Percentiles rank a stretch among this genome's conserved stretches.
phyloP scores from a whole-genome alignment of 1,140 invertebrate species.

The Trypoxylus dichotomus region DNA sequence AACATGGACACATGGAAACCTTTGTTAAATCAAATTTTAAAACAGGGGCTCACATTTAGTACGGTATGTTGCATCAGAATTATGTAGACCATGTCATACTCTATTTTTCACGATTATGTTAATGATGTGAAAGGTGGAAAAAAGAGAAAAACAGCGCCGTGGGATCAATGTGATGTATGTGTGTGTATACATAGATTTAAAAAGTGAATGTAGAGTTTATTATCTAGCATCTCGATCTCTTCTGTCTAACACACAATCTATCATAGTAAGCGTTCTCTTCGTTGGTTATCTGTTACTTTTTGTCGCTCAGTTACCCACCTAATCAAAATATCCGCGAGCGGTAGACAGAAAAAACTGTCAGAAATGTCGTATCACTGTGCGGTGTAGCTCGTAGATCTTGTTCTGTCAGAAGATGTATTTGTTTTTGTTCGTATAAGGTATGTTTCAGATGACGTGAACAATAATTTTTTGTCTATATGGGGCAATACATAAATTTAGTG shows the following conservation, averaged over 20 bases:
- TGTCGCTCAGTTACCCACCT: background rate
- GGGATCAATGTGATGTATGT: background rate
- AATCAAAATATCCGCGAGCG: slow-evolving; percentile 17
- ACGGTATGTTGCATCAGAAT: no score
- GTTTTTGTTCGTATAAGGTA: background rate
- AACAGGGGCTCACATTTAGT: no score
- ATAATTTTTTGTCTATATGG: background rate
- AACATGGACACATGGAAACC: no score
- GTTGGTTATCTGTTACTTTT: background rate
- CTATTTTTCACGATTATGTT: slow-evolving; percentile 3
- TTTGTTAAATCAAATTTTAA: no score
- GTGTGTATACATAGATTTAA: background rate
- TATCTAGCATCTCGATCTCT: slow-evolving; percentile 3
- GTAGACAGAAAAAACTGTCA: slow-evolving; percentile 19
- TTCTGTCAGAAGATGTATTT: background rate
- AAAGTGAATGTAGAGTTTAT: background rate
- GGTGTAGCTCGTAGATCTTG: background rate
- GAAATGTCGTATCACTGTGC: slow-evolving; percentile 7
- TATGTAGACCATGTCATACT: no score
- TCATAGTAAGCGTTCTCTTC: background rate
- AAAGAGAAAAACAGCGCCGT: background rate
- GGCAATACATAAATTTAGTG: background rate
- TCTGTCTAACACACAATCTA: slow-evolving; percentile 10
- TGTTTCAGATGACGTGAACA: background rate
- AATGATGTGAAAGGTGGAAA: background rate